Base-by-base conservation (phyloP, 1,140 invertebrate species). In the Maniola jurtina region DNA sequence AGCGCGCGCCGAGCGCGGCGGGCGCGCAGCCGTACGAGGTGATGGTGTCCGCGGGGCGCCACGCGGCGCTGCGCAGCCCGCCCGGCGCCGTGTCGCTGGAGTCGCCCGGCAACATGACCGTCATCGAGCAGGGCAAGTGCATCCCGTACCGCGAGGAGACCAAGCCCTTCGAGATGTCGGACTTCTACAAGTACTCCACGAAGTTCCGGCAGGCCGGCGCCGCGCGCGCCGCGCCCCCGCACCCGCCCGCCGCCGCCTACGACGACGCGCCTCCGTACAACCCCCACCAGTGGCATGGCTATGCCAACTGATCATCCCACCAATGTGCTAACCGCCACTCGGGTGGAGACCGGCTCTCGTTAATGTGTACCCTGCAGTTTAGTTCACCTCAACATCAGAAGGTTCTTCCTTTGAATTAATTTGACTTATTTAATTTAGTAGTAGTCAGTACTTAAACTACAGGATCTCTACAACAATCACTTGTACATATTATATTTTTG, bases 181-280 rank as follows among this genome's bases (percentile, higher is more conserved):
- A 99, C 86, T 98, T 98, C 91, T 99, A 98, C 89, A 98, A 99
- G 89, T 99, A 99, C 83, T 98, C 97, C 56, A 97, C 97, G 34
- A 98, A 98, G 80, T 97, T 95, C 85, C 93, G 96, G 16, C 95
- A 96, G 92, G 81, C 76, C n/a, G 83, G 75, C 76, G 71, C 66
- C 60, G 82, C 79, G 72, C 13, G 42, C 70, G 33, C 63, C 79
- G 6, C 79, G 71, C 59, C 70, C 80, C 50, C 76, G 57, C 73
- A 81, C 62, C 80, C 67, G 62, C 45, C 80, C 13, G 79, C 76
- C 68, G 70, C 71, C 33, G 68, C 77, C 14, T 88, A 83, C 65
- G 86, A 87, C 70, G 87, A 89, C 71, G 63, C 84, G 76, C 84
- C 86, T 48, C 81, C 85, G 45, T 86, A 77, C 66, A 70, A 71